Base-by-base conservation (phyloP, 2,113 vertebrate species). In the Fulmarus glacialis region DNA sequence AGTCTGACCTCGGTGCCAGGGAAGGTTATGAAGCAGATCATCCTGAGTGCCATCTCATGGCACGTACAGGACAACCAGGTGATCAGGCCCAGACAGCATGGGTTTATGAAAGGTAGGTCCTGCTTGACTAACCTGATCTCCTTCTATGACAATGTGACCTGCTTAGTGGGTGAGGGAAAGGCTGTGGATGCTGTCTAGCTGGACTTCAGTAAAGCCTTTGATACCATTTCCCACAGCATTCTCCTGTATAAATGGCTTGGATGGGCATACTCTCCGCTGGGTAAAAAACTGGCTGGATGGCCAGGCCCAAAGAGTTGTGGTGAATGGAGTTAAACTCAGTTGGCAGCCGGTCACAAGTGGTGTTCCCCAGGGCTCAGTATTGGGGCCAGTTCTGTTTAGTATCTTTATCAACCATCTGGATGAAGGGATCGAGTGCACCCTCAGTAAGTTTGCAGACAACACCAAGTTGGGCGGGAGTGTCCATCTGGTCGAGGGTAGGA, bases 211-310 rank as follows among this genome's bases (percentile, higher is more conserved):
- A n/a, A 68, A 22, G 30, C 22, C 15, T 47, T n/a, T 47, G 58
- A 15, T 22, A 60, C 22, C 6, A 45, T 45, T 45, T 19, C 45
- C 45, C 18, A 45, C 45, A 45, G 45, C 45, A 45, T 19, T 45
- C 45, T 19, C n/a, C 58, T 60, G 9, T 13, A 70, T 59, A 63
- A 52, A 34, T 6, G 10, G 24, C 13, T n/a, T 53, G 30, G 10
- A 13, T 1, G 5, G 22, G 36, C 12, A 4, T 15, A 64, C 17
- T 21, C 9, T 21, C 7, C 2, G 1, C 18, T 53, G 30, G 18
- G 30, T 43, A 43, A 53, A 64, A n/a, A 64, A 9, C 2, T 50
- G 7, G 8, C 45, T 50, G 27, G 30, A 38, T 19, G 20, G 8
- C 20, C 1, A 1, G 26, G 6, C 18, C 18, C 18, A 29, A 21